phyloP scores from a whole-genome alignment of 2,797 vertebrate genomes.

The Sorex maritimensis region DNA sequence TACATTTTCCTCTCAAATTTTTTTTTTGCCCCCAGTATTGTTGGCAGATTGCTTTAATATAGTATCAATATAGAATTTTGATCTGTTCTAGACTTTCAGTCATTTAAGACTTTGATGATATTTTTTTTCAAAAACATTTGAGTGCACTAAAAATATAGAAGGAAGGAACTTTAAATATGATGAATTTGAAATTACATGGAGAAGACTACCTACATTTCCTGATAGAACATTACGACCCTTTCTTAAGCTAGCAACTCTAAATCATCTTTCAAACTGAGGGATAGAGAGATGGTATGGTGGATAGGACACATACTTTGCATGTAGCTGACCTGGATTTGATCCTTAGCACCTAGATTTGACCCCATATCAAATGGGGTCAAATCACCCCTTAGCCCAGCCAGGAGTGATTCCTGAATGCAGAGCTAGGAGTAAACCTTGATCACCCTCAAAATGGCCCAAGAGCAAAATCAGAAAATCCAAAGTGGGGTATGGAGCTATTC shows the following conservation, averaged over 20 bases:
- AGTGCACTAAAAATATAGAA: background rate
- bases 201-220: background rate
- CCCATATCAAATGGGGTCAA: too few relatives aligned
- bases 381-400: too few relatives aligned
- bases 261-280: conserved; percentile 16
- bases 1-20: background rate
- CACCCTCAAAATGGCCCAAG: too few relatives aligned
- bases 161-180: background rate
- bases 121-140: conserved; percentile 32
- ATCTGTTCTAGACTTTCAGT: background rate
- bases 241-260: background rate
- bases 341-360: too few relatives aligned
- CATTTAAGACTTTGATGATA: background rate
- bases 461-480: background rate
- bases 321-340: too few relatives aligned
- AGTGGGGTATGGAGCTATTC: background rate
- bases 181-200: conserved; percentile 31
- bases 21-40: background rate
- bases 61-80: conserved; percentile 14
- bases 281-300: too few relatives aligned
- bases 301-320: too few relatives aligned
- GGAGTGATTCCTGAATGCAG: too few relatives aligned
- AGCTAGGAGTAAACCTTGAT: too few relatives aligned
- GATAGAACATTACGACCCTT: background rate
- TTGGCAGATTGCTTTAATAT: background rate